Evolutionary conservation across 2,113 vertebrate genomes (phyloP).

Genomic region (Casuarius casuarius): DNA sequence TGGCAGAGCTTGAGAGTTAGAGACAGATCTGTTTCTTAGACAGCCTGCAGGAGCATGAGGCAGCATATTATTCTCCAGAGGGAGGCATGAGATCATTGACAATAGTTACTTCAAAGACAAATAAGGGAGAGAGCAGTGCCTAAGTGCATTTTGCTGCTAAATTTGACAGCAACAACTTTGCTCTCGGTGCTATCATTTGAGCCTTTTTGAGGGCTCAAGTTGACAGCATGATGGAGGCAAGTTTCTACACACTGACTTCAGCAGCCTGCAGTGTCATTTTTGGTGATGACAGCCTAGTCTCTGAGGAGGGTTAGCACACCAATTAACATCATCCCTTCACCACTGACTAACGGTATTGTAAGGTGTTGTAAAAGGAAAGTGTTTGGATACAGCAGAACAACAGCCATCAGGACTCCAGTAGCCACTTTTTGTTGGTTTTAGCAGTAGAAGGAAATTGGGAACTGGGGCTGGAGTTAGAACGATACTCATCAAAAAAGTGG

Average conservation of each 20-base stretch:
- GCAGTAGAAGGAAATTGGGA: neutral
- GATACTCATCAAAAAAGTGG: neutral
- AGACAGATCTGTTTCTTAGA: neutral
- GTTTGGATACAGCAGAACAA: neutral
- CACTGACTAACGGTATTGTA: neutral
- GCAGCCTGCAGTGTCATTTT: neutral
- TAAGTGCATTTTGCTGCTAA: neutral
- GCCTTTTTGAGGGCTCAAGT: neutral
- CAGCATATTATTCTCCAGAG: neutral
- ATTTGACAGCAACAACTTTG: constrained; percentile 14
- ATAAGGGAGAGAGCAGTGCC: neutral
- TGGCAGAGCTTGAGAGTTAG: neutral
- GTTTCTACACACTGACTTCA: neutral
- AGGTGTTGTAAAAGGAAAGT: neutral
- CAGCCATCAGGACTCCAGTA: neutral
- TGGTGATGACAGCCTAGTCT: constrained; percentile 13
- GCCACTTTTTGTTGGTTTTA: neutral
- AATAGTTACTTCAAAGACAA: neutral
- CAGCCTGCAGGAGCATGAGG: fast-evolving
- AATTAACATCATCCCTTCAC: constrained; percentile 10
- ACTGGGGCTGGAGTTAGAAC: neutral
- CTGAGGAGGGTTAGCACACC: neutral
- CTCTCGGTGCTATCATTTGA: neutral
- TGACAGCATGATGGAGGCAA: constrained; percentile 7
- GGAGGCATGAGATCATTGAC: neutral